These are phyloP conservation scores for Caenorhabditis virilis DNA, from an alignment of 2,888 invertebrate genomes.

Conservation along the genomic window DNA sequence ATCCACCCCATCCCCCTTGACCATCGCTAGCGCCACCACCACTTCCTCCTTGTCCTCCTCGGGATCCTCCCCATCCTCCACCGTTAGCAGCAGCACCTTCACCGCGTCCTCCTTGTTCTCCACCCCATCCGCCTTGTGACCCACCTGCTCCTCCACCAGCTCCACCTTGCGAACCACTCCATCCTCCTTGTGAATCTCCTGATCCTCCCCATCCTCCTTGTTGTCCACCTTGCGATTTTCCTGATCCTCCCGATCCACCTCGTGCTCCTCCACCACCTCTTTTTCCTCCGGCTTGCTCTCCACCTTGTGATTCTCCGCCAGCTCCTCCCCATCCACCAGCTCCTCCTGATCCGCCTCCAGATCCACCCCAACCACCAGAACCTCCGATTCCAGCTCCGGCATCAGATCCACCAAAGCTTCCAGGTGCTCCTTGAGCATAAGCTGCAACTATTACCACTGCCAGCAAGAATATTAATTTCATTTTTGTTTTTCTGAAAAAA, in stretches of 20 bases:
- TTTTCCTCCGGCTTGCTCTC: constrained; percentile 13
- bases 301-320: constrained; percentile 1
- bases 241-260: constrained; percentile 7
- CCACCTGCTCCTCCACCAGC: constrained; percentile 3
- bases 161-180: constrained; percentile 3
- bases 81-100: not conserved
- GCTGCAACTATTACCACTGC: too few species aligned
- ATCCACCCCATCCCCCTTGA: constrained; percentile 1
- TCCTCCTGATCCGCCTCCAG: constrained; percentile 2
- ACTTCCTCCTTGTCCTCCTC: constrained; percentile 9
- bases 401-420: not conserved
- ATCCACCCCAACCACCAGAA: constrained; percentile 3
- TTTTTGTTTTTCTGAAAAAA: too few species aligned
- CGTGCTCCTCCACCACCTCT: constrained; percentile 12
- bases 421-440: too few species aligned
- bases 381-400: constrained; percentile 3
- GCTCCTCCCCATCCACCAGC: constrained; percentile 3
- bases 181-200: not conserved
- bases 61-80: constrained; percentile 5
- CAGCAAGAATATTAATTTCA: too few species aligned
- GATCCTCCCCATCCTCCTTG: constrained; percentile 3
- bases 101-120: constrained; percentile 2
- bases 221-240: not conserved
- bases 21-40: constrained; percentile 4
- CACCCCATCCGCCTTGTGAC: constrained; percentile 7